Conservation (phyloP, 2,888 invertebrate genomes). For the Drosophila neoperkinsi region DNA sequence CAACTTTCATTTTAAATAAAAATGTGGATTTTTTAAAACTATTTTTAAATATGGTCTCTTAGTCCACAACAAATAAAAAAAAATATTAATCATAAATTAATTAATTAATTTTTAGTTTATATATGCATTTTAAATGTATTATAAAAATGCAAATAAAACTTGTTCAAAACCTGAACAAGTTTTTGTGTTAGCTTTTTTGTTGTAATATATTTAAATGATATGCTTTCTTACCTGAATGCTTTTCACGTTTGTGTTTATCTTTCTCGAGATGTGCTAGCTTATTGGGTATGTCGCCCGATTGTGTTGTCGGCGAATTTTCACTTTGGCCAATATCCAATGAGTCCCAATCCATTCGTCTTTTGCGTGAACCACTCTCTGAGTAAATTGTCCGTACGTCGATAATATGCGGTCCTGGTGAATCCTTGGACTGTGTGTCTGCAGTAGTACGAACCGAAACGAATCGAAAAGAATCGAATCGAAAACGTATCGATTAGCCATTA, state of each 20-base stretch:
- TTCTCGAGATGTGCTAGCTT: constrained; percentile 77
- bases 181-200: neutral
- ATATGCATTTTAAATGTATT: neutral
- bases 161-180: neutral
- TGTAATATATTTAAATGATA: neutral
- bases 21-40: too few species aligned
- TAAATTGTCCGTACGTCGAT: constrained; percentile 85
- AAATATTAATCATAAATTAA: neutral
- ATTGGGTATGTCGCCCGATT: constrained; percentile 71
- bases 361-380: constrained; percentile 82
- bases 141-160: neutral
- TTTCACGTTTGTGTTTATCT: constrained; percentile 83
- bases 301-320: constrained; percentile 80
- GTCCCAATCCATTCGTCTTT: constrained; percentile 86
- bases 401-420: constrained; percentile 83
- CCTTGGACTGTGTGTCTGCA: constrained; percentile 82
- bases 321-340: constrained; percentile 84
- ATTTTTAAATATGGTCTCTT: too few species aligned
- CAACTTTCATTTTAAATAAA: too few species aligned
- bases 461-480: constrained; percentile 20
- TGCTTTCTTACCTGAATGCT: constrained; percentile 77
- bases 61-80: neutral
- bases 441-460: constrained; percentile 32
- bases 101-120: neutral
- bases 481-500: constrained; percentile 46